Evolutionary conservation across 1,140 invertebrate genomes (phyloP).

Genomic region (Microplitis mediator): DNA sequence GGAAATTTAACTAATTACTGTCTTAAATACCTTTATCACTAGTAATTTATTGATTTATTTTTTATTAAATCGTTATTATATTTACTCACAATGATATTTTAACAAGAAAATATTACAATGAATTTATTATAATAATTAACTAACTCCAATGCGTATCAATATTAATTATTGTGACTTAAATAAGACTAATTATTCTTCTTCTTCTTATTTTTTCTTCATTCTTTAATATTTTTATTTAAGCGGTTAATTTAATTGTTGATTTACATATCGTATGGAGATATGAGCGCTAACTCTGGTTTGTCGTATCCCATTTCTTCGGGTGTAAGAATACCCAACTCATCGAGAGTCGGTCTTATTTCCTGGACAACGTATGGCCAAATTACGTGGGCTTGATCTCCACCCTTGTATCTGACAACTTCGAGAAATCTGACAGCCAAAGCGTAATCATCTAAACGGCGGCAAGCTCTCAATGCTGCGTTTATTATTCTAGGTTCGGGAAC

Average conservation of each 20-base stretch:
- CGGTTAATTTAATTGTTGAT: not conserved
- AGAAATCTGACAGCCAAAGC: slow-evolving; percentile 90
- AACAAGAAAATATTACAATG: not conserved
- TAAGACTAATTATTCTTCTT: slow-evolving; percentile 2
- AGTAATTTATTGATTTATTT: not conserved
- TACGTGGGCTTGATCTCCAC: slow-evolving; percentile 76
- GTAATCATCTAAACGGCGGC: slow-evolving; percentile 92
- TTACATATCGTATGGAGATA: slow-evolving; percentile 73
- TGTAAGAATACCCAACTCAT: slow-evolving; percentile 92
- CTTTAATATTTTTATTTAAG: not conserved
- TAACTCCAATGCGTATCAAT: not conserved
- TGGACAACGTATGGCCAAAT: slow-evolving; percentile 93
- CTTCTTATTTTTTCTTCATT: slow-evolving; percentile 1
- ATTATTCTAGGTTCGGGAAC: slow-evolving; percentile 95
- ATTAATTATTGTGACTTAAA: not conserved
- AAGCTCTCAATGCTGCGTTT: slow-evolving; percentile 89
- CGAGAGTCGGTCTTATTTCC: slow-evolving; percentile 90
- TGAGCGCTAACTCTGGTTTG: slow-evolving; percentile 90
- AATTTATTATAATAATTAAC: not conserved
- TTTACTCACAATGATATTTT: not conserved
- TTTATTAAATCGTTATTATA: not conserved
- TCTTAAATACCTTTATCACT: not conserved
- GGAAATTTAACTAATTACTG: not conserved
- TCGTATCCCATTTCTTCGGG: slow-evolving; percentile 96
- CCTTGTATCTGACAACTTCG: slow-evolving; percentile 91